These are phyloP conservation scores for Ophraella communa DNA, from an alignment of 2,888 invertebrate species.

Conservation along the genomic window DNA sequence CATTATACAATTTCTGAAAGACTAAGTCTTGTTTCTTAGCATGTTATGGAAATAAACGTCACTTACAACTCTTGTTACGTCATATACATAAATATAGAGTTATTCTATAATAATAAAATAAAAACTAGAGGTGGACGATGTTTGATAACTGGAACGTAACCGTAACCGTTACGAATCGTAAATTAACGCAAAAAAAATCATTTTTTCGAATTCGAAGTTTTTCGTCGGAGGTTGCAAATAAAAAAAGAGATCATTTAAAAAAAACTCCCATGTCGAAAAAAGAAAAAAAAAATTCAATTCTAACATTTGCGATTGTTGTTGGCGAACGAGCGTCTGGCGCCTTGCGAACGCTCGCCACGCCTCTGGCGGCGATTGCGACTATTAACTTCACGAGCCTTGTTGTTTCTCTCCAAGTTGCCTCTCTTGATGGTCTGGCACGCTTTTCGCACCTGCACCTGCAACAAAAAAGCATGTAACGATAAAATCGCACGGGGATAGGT, in stretches of 20 bases:
- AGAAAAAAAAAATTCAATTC: too few species aligned
- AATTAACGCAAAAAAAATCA: too few species aligned
- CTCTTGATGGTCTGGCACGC: conserved; percentile 57
- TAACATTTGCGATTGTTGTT: conserved; percentile 65
- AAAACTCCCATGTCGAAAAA: too few species aligned
- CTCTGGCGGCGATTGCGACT: conserved; percentile 59
- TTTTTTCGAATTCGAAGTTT: neutral
- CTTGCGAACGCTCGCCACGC: conserved; percentile 60
- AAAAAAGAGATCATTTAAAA: conserved; percentile 54
- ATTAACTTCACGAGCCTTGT: conserved; percentile 64
- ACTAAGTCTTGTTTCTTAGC: too few species aligned
- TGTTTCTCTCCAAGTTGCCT: conserved; percentile 59
- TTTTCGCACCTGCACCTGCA: conserved; percentile 59
- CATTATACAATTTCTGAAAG: too few species aligned
- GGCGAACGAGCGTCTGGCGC: conserved; percentile 60
- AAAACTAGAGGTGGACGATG: neutral
- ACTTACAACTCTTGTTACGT: too few species aligned
- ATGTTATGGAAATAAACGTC: too few species aligned
- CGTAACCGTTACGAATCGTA: neutral
- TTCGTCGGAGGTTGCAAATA: conserved; percentile 30
- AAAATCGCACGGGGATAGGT: neutral
- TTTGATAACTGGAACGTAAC: neutral
- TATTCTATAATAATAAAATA: too few species aligned
- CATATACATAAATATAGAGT: too few species aligned
- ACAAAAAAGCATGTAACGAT: too few species aligned